phyloP scores from a whole-genome alignment of 2,113 vertebrate species.

The Cercocebus atys region DNA sequence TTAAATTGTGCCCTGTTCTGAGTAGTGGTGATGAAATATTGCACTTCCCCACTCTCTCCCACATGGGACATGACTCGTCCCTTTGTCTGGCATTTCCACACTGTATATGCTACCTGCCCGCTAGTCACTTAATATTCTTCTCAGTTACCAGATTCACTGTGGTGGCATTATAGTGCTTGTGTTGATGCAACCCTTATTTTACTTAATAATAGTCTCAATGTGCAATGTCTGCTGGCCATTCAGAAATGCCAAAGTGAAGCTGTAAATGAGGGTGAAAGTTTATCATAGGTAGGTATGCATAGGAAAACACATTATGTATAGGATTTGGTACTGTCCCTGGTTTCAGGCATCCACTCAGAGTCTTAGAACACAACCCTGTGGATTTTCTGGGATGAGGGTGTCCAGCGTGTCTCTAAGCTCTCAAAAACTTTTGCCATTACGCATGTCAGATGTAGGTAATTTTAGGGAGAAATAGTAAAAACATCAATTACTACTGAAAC shows the following conservation, averaged over 20 bases:
- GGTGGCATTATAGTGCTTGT: neutral
- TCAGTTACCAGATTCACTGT: neutral
- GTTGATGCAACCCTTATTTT: neutral
- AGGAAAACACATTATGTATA: neutral
- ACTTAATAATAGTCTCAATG: neutral
- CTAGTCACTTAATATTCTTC: neutral
- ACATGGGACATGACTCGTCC: neutral
- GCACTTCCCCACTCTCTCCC: neutral
- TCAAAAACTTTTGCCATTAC: neutral
- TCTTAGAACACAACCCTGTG: neutral
- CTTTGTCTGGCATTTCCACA: neutral
- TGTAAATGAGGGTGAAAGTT: neutral
- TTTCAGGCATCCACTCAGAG: neutral
- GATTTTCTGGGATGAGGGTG: neutral
- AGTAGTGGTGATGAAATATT: neutral
- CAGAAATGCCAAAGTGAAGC: neutral
- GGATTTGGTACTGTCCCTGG: neutral
- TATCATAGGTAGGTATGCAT: neutral
- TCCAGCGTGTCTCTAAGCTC: neutral
- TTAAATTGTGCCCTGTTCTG: neutral
- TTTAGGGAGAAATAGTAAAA: constrained; percentile 11
- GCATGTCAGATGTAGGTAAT: neutral
- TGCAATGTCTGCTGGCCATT: neutral
- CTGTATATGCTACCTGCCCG: neutral
- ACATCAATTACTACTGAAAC: neutral